These are phyloP conservation scores for Catharus bicknelli DNA, from an alignment of 2,113 vertebrate species.

Conservation along the genomic window DNA sequence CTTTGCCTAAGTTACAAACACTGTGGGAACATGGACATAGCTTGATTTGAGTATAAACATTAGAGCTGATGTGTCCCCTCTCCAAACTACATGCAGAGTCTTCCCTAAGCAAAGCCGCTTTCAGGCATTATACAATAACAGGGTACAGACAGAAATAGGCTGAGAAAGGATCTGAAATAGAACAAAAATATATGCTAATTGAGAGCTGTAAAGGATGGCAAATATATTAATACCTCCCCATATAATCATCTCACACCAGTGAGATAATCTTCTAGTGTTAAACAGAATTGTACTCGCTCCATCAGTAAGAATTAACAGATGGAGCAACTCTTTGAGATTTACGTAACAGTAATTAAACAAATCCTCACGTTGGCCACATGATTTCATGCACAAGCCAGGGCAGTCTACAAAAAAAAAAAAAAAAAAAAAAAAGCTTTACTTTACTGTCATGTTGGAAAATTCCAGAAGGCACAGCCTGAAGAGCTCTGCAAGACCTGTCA, in stretches of 20 bases:
- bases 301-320: slow-evolving; percentile 61
- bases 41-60: slow-evolving; percentile 4
- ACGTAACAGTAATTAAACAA: slow-evolving; percentile 65
- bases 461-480: accelerated
- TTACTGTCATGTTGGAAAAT: slow-evolving; percentile 27
- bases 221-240: not conserved
- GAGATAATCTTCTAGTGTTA: slow-evolving; percentile 19
- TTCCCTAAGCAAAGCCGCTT: not conserved
- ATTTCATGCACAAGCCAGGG: slow-evolving; percentile 13
- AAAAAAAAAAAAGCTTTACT: not conserved
- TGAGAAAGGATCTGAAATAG: not conserved
- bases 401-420: not conserved
- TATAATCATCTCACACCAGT: not conserved
- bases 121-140: not conserved
- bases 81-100: not conserved
- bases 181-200: not conserved
- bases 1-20: not conserved
- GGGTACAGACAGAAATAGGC: not conserved
- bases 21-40: not conserved
- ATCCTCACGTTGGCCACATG: slow-evolving; percentile 28
- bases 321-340: slow-evolving; percentile 40
- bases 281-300: slow-evolving; percentile 5
- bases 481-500: accelerated
- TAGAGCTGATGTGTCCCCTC: not conserved
- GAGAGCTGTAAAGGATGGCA: not conserved